These are phyloP conservation scores for Punctoribates punctum DNA, from an alignment of 2,888 invertebrate species.

Conservation along the genomic window DNA sequence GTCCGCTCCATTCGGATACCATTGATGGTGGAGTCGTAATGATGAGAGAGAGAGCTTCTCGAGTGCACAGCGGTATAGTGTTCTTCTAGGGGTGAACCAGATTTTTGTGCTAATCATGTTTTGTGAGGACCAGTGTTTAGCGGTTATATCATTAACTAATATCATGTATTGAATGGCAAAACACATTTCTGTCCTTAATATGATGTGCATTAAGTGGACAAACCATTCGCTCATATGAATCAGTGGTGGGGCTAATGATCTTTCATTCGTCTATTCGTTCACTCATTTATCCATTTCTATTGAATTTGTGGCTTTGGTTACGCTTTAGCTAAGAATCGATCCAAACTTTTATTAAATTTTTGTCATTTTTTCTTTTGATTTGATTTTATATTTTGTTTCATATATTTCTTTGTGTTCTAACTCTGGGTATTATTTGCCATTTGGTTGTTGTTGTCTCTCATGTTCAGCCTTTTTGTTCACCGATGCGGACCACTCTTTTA, in stretches of 20 bases:
- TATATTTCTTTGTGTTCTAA: no score
- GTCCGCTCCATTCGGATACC: not conserved
- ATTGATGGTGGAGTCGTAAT: not conserved
- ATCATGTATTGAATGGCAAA: not conserved
- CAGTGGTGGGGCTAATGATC: no score
- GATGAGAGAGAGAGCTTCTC: not conserved
- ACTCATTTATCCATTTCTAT: no score
- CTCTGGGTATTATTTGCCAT: not conserved
- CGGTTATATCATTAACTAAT: slow-evolving; percentile 12
- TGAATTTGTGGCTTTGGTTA: no score
- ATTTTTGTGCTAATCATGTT: not conserved
- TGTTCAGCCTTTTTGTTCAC: not conserved
- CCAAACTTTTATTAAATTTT: no score
- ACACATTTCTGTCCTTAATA: no score
- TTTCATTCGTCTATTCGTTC: no score
- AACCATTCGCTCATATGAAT: no score
- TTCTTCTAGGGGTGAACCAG: slow-evolving; percentile 17
- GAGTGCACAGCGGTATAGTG: slow-evolving; percentile 31
- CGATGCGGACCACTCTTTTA: not conserved
- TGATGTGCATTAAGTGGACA: no score
- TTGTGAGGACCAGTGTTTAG: not conserved
- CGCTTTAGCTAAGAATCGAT: no score
- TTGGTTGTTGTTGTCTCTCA: not conserved
- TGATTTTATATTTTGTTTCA: no score
- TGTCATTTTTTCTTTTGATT: no score